Conservation (phyloP, 2,888 invertebrate species). For the Steinernema scapterisci region DNA sequence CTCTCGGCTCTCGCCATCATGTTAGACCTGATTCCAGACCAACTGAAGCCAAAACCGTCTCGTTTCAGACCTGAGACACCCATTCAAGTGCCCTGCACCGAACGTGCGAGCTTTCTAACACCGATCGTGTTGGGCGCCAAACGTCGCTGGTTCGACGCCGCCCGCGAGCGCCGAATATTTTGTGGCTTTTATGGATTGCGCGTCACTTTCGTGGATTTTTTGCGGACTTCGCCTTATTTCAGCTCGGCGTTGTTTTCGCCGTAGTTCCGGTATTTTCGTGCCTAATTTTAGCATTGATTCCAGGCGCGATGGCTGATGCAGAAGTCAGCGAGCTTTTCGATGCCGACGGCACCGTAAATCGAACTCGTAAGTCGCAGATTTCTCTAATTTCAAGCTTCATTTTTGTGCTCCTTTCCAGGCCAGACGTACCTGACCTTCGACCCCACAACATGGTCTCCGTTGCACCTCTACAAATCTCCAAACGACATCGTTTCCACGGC, state of each 20-base stretch:
- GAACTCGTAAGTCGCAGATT: neutral
- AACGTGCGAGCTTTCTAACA: conserved; percentile 1
- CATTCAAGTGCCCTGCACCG: no score
- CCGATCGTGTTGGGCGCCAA: neutral
- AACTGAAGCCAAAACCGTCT: no score
- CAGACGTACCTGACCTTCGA: conserved; percentile 30
- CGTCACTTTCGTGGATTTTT: conserved; percentile 3
- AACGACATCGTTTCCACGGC: conserved; percentile 42
- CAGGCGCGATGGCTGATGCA: no score
- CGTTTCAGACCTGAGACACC: no score
- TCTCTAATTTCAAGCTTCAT: neutral
- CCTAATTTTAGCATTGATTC: no score
- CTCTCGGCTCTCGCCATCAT: no score
- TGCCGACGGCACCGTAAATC: neutral
- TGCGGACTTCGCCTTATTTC: no score
- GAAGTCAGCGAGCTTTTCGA: neutral
- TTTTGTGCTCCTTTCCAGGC: neutral
- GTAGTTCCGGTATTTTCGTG: no score
- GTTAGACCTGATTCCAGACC: no score
- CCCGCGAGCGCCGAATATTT: conserved; percentile 19
- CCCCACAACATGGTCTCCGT: conserved; percentile 35
- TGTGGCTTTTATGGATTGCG: neutral
- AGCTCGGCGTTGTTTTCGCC: no score
- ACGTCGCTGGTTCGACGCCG: conserved; percentile 1
- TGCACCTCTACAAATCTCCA: conserved; percentile 41